phyloP scores from a whole-genome alignment of 2,797 vertebrate genomes.

The Schizopygopsis malacanthus region DNA sequence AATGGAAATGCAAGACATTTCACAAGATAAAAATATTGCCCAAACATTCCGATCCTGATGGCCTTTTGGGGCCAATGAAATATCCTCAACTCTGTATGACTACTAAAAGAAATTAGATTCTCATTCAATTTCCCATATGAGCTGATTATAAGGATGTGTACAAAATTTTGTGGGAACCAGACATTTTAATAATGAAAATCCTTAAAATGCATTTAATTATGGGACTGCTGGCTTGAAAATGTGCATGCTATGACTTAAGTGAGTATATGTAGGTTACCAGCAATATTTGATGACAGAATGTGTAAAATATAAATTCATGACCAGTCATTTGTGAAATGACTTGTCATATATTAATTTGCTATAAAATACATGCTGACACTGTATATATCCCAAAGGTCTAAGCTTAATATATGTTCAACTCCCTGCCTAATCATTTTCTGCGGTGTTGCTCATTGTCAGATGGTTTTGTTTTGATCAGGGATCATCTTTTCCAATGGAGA shows the following conservation, averaged over 20 bases:
- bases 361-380: neutral
- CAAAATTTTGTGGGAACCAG: neutral
- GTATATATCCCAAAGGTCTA: neutral
- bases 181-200: neutral
- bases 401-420: neutral
- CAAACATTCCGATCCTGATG: neutral
- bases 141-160: neutral
- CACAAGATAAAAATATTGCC: neutral
- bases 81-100: neutral
- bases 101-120: neutral
- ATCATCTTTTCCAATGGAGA: conserved; percentile 78
- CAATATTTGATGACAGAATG: neutral
- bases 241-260: neutral
- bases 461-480: conserved; percentile 60
- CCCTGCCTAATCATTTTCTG: too few relatives aligned
- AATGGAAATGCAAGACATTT: neutral
- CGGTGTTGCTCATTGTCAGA: neutral
- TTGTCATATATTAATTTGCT: neutral
- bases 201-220: neutral
- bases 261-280: neutral
- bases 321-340: neutral
- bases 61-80: neutral
- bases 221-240: neutral
- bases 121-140: neutral
- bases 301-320: neutral